Evolutionary conservation across 2,113 vertebrate species (phyloP).

Genomic region (Bufo bufo): DNA sequence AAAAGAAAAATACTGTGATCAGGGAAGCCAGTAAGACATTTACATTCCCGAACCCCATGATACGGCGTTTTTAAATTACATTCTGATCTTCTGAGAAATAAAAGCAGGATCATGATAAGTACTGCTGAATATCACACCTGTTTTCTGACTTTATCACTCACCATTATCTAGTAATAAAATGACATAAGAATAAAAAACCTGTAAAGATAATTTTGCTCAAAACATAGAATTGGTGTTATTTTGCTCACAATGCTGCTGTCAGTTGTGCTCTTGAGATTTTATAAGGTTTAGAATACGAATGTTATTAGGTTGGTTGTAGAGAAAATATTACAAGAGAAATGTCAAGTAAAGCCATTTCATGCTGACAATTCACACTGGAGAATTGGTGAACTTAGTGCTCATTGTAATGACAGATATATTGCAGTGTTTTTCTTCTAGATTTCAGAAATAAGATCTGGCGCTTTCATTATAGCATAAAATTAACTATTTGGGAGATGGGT

Average conservation of each 20-base stretch:
- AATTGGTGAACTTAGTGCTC: constrained; percentile 44
- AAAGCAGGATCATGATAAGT: neutral
- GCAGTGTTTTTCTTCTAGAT: constrained; percentile 48
- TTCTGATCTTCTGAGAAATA: neutral
- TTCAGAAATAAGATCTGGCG: constrained; percentile 49
- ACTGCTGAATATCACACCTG: neutral
- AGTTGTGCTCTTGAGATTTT: constrained; percentile 25
- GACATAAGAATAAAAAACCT: neutral
- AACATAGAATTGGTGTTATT: constrained; percentile 21
- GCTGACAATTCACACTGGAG: constrained; percentile 54
- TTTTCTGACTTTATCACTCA: neutral
- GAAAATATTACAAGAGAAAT: constrained; percentile 45
- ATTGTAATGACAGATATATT: constrained; percentile 47
- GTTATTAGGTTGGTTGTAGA: constrained; percentile 48
- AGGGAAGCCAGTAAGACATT: too few species aligned
- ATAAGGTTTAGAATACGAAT: constrained; percentile 41
- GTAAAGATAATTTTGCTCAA: constrained; percentile 21
- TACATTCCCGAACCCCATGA: too few species aligned
- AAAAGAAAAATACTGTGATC: too few species aligned
- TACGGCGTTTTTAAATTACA: neutral
- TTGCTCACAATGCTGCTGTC: constrained; percentile 1
- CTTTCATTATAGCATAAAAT: constrained; percentile 33
- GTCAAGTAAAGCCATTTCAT: constrained; percentile 51
- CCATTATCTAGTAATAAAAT: neutral
- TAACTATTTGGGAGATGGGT: neutral